Base-by-base conservation (phyloP, 2,113 vertebrate species). In the Nannospalax galili region DNA sequence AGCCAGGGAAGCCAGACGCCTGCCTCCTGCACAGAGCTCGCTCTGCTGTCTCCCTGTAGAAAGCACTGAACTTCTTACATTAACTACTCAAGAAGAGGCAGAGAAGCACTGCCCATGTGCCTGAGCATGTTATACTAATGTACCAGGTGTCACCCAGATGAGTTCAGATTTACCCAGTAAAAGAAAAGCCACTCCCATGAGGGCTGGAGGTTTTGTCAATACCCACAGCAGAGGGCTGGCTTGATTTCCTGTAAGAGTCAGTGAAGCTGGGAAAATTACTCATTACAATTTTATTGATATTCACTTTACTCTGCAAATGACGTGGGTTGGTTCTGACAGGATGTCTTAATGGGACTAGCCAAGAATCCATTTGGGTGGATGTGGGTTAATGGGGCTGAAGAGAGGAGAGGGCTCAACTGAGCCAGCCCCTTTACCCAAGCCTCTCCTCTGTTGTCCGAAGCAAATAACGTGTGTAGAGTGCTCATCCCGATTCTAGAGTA, bases 181-280 rank as follows among this genome's bases (percentile, higher is more conserved):
- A 87, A 64, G 69, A 12, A 80, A 88, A 86, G 77, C 60, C 78
- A 67, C 73, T 89, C 95, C 96, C 84, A 45, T 42, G 90, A 30
- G 96, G 92, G 90, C 81, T 16, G 72, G 96, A 95, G 95, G 93
- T 96, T 95, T 90, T 94, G 97, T 98, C 98, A 95, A 96, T 98
- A 97, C 56, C 97, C 95, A 96, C 78, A 70, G 90, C 93, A 69
- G 95, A 98, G 96, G 97, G 90, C 95, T 95, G 97, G 96, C 93
- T 97, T 97, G 96, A 88, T 97, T 98, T 98, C 98, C 98, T 98
- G 98, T 96, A 98, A 98, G 98, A 97, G 98, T 96, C 48, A 2
- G 82, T 79, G 93, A 82, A 97, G 98, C 97, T 97, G 97, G 98
- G 97, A 96, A 98, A 98, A 98, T 96, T 94, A 97, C 97, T 98